These are phyloP conservation scores for Metallyticus violacea DNA, from an alignment of 2,888 invertebrate genomes.

Conservation along the genomic window DNA sequence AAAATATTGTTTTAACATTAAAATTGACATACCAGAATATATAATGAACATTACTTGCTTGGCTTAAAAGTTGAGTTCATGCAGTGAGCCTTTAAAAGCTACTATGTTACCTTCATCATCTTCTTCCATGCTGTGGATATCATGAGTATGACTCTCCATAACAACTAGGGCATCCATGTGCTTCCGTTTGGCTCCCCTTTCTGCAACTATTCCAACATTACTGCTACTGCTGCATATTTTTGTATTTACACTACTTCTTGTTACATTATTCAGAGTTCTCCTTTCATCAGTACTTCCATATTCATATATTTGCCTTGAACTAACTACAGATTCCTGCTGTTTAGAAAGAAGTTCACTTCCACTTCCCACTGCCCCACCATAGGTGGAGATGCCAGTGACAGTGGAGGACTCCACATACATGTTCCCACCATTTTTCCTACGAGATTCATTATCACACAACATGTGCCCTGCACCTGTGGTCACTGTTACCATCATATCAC, in stretches of 20 bases:
- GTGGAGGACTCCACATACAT: slow-evolving; percentile 25
- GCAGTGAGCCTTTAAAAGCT: not conserved
- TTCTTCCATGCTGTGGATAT: slow-evolving; percentile 40
- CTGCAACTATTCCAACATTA: not conserved
- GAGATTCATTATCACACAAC: not conserved
- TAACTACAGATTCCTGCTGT: slow-evolving; percentile 38
- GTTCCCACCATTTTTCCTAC: not conserved
- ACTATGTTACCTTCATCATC: slow-evolving; percentile 45
- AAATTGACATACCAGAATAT: not conserved
- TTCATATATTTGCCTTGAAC: slow-evolving; percentile 42
- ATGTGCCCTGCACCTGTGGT: not conserved
- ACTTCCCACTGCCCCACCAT: not conserved
- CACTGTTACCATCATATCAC: slow-evolving; percentile 4
- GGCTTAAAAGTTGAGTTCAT: not conserved
- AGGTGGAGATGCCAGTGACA: slow-evolving; percentile 5
- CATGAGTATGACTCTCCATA: slow-evolving; percentile 46
- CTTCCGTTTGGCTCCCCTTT: slow-evolving; percentile 37
- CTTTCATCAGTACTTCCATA: not conserved
- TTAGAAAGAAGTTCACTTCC: not conserved
- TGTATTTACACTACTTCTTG: not conserved
- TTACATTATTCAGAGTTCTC: not conserved
- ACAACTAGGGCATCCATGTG: slow-evolving; percentile 45
- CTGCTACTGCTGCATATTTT: slow-evolving; percentile 8
- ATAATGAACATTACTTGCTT: not conserved
- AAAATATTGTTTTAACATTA: not conserved